Percentiles rank a stretch among this genome's conserved stretches.
Conservation (phyloP, 2,888 invertebrate genomes). For the Carcina quercana region DNA sequence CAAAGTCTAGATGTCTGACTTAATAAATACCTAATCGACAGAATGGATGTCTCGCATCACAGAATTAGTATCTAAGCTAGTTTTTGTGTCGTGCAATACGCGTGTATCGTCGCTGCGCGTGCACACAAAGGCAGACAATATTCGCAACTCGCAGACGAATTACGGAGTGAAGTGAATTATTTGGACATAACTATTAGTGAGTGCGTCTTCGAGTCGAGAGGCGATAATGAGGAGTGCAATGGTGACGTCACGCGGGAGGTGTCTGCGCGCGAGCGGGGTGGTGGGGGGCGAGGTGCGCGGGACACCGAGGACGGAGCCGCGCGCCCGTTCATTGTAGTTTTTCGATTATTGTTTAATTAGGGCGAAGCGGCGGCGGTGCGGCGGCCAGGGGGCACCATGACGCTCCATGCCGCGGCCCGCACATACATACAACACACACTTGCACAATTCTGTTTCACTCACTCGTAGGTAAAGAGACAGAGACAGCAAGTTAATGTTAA, state of each 20-base stretch:
- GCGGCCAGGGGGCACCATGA: slow-evolving; percentile 55
- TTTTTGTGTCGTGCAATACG: not conserved
- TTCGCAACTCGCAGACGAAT: slow-evolving; percentile 2
- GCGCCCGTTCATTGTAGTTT: slow-evolving; percentile 74
- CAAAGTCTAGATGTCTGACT: no score
- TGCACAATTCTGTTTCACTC: not conserved
- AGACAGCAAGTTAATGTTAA: no score
- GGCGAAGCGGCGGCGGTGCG: slow-evolving; percentile 74
- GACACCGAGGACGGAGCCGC: slow-evolving; percentile 61
- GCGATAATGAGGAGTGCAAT: slow-evolving; percentile 70
- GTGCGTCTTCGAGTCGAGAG: slow-evolving; percentile 56
- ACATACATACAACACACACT: slow-evolving; percentile 7
- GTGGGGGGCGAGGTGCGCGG: slow-evolving; percentile 29
- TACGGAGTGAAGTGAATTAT: slow-evolving; percentile 21
- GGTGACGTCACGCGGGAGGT: slow-evolving; percentile 55
- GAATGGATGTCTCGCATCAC: not conserved
- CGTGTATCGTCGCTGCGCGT: not conserved
- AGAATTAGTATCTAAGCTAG: not conserved
- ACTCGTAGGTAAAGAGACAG: no score
- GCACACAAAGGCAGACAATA: not conserved
- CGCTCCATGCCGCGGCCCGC: slow-evolving; percentile 57
- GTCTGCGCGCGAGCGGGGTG: slow-evolving; percentile 21
- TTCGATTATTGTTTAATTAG: slow-evolving; percentile 76
- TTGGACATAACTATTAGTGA: slow-evolving; percentile 48
- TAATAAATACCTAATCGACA: no score